A percentile compares a stretch with the other conserved stretches of the same genome.
phyloP scores from a whole-genome alignment of 2,888 invertebrate species.

The Polymixis flavicincta region DNA sequence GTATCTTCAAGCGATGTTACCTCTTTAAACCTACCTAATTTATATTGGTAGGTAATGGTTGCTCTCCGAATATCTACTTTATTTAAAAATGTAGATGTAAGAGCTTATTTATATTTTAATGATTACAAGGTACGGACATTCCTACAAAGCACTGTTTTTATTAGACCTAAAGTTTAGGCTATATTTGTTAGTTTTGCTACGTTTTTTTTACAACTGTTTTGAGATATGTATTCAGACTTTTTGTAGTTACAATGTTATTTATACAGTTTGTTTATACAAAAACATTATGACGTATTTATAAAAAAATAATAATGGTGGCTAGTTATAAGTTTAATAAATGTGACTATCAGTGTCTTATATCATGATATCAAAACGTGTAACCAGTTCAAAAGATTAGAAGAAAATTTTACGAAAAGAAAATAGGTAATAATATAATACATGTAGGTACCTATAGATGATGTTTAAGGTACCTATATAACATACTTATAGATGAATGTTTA shows the following conservation, averaged over 20 bases:
- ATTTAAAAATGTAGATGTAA: constrained; percentile 50
- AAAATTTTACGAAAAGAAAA: not conserved
- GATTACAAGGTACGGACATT: constrained; percentile 59
- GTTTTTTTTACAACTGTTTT: constrained; percentile 60
- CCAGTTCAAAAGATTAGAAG: constrained; percentile 19
- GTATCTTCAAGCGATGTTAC: constrained; percentile 28
- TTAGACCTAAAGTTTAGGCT: constrained; percentile 47
- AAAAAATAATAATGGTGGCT: not conserved
- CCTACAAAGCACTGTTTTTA: constrained; percentile 62
- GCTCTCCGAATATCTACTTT: constrained; percentile 63
- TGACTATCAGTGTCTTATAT: constrained; percentile 54
- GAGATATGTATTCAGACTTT: constrained; percentile 56
- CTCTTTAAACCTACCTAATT: constrained; percentile 11
- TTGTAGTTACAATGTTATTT: constrained; percentile 49
- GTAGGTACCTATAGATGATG: constrained; percentile 5
- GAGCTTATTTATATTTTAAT: constrained; percentile 46
- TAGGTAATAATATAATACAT: not conserved
- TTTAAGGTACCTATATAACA: not conserved
- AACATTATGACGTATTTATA: constrained; percentile 18
- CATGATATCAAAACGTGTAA: constrained; percentile 31
- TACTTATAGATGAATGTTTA: constrained; percentile 39
- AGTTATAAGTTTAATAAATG: constrained; percentile 23
- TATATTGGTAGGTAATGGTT: constrained; percentile 35
- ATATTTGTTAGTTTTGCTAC: constrained; percentile 63
- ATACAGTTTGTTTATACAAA: constrained; percentile 39